Conservation (phyloP, 53 echinoderm and acorn worm species). For the Paracentrotus lividus region DNA sequence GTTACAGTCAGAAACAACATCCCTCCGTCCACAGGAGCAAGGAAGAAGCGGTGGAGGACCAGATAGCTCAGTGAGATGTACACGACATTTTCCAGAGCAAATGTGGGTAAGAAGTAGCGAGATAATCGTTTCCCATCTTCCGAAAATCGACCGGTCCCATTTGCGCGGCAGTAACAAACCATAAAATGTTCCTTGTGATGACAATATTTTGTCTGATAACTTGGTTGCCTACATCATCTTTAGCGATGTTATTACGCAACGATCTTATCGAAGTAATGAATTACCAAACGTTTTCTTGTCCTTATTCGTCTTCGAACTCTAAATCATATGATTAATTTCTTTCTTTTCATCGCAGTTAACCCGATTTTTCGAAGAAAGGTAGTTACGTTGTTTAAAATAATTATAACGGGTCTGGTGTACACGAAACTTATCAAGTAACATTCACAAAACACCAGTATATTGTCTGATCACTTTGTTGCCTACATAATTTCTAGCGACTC, state of each 20-base stretch:
- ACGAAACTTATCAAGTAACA: too few species aligned
- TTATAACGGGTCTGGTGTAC: background rate
- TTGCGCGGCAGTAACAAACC: background rate
- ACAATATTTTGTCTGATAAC: background rate
- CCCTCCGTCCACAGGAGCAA: background rate
- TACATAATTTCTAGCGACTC: background rate
- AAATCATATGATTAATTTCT: conserved; percentile 23
- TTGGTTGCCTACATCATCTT: background rate
- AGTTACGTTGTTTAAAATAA: background rate
- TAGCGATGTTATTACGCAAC: background rate
- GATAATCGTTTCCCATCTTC: background rate
- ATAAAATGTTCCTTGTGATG: background rate
- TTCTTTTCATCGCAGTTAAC: background rate
- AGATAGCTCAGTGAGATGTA: background rate
- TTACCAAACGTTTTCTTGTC: background rate
- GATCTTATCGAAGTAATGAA: background rate
- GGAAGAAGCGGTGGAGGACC: background rate
- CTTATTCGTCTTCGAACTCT: background rate
- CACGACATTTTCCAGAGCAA: background rate
- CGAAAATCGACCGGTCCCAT: background rate
- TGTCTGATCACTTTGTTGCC: background rate
- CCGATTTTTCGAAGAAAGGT: background rate
- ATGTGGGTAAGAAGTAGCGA: background rate
- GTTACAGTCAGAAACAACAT: background rate
- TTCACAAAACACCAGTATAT: too few species aligned